Conservation (phyloP, 2,797 vertebrate genomes). For the Ibycter americanus region DNA sequence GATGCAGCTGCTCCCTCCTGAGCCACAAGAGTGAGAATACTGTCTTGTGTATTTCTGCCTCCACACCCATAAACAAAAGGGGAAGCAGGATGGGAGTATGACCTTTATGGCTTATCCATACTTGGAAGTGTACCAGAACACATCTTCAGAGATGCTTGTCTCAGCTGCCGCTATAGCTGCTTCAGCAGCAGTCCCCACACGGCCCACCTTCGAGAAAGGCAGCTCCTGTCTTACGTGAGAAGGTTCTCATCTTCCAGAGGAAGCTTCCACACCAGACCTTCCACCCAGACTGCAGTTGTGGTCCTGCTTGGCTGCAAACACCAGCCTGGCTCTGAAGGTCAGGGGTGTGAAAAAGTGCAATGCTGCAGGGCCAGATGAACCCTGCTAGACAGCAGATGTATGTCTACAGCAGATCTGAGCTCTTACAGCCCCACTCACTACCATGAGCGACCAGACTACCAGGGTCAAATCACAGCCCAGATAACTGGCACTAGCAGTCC, state of each 20-base stretch:
- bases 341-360: neutral
- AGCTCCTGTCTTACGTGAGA: neutral
- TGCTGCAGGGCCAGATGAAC: neutral
- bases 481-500: neutral
- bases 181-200: neutral
- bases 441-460: rapidly evolving
- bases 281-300: neutral
- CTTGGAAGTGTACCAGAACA: neutral
- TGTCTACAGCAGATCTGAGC: neutral
- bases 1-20: neutral
- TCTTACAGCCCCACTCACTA: neutral
- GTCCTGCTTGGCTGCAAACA: neutral
- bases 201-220: neutral
- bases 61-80: neutral
- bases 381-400: neutral
- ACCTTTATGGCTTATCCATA: neutral
- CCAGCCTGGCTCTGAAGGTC: neutral
- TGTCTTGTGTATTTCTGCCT: neutral
- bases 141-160: neutral
- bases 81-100: neutral
- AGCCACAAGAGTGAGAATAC: neutral
- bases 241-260: neutral
- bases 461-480: neutral
- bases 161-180: neutral
- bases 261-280: neutral